A percentile compares a stretch with the other conserved stretches of the same genome.
Evolutionary conservation across 2,113 vertebrate species (phyloP).

Genomic region (Anoplopoma fimbria): DNA sequence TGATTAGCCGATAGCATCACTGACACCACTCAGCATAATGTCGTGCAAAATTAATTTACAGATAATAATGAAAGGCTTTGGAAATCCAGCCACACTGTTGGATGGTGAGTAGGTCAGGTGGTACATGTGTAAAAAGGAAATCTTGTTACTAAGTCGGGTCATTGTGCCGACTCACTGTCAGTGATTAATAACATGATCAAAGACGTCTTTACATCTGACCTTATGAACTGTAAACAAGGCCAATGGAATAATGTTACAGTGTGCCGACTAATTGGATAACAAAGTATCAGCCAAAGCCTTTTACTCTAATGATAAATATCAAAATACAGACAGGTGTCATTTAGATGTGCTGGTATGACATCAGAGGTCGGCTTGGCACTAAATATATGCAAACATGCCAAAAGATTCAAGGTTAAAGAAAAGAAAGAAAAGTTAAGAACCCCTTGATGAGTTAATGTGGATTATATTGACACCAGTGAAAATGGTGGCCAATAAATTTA

Average conservation of each 20-base stretch:
- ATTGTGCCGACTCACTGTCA: background rate
- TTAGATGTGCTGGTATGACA: background rate
- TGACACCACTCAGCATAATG: slow-evolving; percentile 2
- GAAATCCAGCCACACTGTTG: background rate
- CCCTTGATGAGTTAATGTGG: background rate
- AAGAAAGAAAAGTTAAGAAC: background rate
- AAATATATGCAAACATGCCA: background rate
- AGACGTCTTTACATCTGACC: background rate
- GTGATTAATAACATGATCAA: background rate
- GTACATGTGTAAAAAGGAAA: background rate
- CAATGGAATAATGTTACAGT: background rate
- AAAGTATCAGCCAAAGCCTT: background rate
- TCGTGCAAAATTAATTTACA: background rate
- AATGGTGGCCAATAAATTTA: slow-evolving; percentile 19
- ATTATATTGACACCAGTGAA: slow-evolving; percentile 26
- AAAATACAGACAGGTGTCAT: background rate
- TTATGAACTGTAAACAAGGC: background rate
- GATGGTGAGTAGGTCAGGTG: background rate
- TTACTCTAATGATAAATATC: background rate
- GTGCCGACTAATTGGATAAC: background rate
- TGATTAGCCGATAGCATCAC: background rate
- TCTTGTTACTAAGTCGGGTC: background rate
- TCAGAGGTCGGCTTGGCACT: background rate
- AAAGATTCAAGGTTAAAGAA: background rate
- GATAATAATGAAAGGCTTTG: background rate